Evolutionary conservation across 2,888 invertebrate genomes (phyloP), one percentile per base, ranked within the genome.

Genomic region (Gymnocheta viridis): DNA sequence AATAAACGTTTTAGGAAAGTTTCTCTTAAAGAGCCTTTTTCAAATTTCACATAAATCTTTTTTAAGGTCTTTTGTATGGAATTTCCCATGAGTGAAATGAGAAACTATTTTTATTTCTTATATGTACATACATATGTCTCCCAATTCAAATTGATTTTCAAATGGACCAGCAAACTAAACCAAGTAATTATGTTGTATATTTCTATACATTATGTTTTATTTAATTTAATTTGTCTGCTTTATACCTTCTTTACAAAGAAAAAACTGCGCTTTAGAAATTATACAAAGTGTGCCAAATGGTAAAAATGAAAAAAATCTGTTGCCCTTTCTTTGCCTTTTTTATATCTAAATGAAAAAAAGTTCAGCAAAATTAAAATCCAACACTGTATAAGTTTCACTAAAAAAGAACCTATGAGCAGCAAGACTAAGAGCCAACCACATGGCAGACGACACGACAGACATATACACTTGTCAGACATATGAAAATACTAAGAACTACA

Each of bases 151-250:
- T 56, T 60, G 66, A 73, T 66, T 69, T 73, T 14, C 41, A 82
- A 79, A 77, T 77, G 66, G 27, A 64, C 56, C 58, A 72, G 66
- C 35, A 64, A 64, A 70, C 80, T 72, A 73, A 77, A 77, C 67
- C 83, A 84, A 84, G 67, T 84, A 84, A 84, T 84, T 84, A 84
- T 81, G 54, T 77, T 80, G 76, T 58, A 41, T 62, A 67, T 74
- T 78, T 80, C 73, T 73, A 29, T 70, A 24, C 54, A 56, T 38
- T 41, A 44, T 29, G 10, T 29, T 60, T 66, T 60, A 10, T 49
- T 70, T 60, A 27, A 64, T 76, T 76, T 56, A 12, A 74, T 38
- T 66, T 62, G 29, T 47, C 14, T 38, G 17, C 12, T 51, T 82
- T 72, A 27, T 67, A 44, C 41, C 38, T 54, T 67, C 62, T 22